Percentiles rank a stretch among this genome's conserved stretches.
Evolutionary conservation across 2,113 vertebrate species (phyloP).

Genomic region (Rhynchomys soricoides): DNA sequence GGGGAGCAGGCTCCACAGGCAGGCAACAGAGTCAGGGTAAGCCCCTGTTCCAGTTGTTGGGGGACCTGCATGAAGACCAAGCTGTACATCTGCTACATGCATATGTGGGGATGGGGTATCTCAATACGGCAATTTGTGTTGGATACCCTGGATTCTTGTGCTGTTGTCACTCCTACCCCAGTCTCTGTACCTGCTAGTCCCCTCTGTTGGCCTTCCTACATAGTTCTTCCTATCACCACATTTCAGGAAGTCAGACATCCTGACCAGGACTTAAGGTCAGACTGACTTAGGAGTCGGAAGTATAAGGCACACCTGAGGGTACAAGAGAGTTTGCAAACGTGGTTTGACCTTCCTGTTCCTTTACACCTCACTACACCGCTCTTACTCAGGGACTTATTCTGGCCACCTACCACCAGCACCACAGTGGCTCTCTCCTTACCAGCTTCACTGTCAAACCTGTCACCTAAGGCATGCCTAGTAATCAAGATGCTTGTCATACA

Average conservation of each 20-base stretch:
- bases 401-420: background rate
- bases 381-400: background rate
- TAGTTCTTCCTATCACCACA: background rate
- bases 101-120: background rate
- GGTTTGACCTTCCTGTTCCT: slow-evolving; percentile 7
- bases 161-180: background rate
- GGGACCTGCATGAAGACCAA: too few species aligned
- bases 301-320: background rate
- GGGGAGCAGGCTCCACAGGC: too few species aligned
- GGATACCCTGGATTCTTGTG: background rate
- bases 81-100: too few species aligned
- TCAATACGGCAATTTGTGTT: background rate
- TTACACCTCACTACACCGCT: background rate
- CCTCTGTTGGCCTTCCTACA: background rate
- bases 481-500: slow-evolving; percentile 14
- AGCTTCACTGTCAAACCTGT: slow-evolving; percentile 43
- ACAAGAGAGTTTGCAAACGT: background rate
- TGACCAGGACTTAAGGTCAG: background rate
- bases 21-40: too few species aligned
- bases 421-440: background rate
- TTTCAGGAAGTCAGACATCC: background rate
- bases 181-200: background rate
- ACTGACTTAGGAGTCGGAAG: background rate
- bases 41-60: too few species aligned
- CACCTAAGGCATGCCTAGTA: background rate